These are phyloP conservation scores for Phaenicophaeus curvirostris DNA, from an alignment of 2,797 vertebrate species.

Conservation along the genomic window DNA sequence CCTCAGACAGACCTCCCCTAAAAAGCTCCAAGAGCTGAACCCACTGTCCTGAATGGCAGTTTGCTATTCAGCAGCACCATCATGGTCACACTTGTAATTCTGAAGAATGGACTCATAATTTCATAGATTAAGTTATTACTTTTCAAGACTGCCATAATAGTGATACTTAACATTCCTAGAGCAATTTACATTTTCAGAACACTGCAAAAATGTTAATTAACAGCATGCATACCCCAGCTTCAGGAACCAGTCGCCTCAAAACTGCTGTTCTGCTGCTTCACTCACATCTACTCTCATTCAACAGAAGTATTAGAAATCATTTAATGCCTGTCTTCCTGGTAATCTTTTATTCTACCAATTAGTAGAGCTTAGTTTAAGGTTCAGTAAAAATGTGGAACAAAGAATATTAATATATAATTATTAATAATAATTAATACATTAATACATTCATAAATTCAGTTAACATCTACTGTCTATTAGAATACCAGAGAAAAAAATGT, in stretches of 20 bases:
- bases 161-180: conserved; percentile 23
- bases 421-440: no score
- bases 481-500: not conserved
- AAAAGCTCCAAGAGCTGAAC: not conserved
- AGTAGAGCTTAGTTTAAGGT: not conserved
- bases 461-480: not conserved
- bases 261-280: not conserved
- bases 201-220: conserved; percentile 55
- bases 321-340: not conserved
- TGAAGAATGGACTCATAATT: not conserved
- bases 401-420: not conserved
- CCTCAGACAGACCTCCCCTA: not conserved
- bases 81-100: not conserved
- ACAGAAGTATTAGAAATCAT: not conserved
- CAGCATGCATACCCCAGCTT: not conserved
- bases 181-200: conserved; percentile 44
- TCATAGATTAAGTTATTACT: conserved; percentile 31
- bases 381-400: not conserved
- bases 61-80: not conserved
- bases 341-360: conserved; percentile 9
- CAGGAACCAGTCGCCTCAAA: conserved; percentile 16
- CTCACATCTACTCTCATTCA: not conserved
- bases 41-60: not conserved
- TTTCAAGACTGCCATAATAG: conserved; percentile 31
- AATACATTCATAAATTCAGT: not conserved